These are phyloP conservation scores for Berghia stephanieae DNA, from an alignment of 1,140 invertebrate species.

Conservation along the genomic window DNA sequence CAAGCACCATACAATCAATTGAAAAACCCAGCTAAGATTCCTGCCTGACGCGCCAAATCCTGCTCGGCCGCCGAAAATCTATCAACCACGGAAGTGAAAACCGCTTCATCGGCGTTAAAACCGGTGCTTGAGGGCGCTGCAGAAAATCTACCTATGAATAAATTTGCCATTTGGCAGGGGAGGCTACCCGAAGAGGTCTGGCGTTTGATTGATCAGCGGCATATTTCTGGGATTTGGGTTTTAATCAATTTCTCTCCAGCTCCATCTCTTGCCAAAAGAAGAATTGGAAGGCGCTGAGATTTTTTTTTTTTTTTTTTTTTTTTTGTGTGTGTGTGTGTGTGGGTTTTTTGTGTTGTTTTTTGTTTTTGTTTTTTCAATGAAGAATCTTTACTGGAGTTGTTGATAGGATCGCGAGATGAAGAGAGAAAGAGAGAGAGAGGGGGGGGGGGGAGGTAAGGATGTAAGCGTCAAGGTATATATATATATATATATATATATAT, in stretches of 20 bases:
- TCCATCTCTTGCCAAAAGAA: constrained; percentile 25
- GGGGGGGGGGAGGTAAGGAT: not conserved
- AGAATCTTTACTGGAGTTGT: not conserved
- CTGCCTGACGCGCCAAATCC: too few relatives aligned
- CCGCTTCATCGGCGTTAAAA: too few relatives aligned
- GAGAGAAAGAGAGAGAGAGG: not conserved
- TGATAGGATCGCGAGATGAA: not conserved
- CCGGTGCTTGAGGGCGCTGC: too few relatives aligned
- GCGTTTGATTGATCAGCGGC: constrained; percentile 18
- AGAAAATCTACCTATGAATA: constrained; percentile 32
- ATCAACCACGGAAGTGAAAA: too few relatives aligned
- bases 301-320: too few relatives aligned
- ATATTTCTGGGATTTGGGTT: constrained; percentile 30
- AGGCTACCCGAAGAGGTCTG: not conserved
- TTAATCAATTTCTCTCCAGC: constrained; percentile 24
- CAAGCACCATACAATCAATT: too few relatives aligned
- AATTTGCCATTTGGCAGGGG: constrained; percentile 29
- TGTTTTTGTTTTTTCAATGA: not conserved
- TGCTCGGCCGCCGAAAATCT: too few relatives aligned
- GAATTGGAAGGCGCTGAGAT: too few relatives aligned
- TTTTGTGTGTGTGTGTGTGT: too few relatives aligned
- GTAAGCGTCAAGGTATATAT: too few relatives aligned
- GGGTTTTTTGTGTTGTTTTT: not conserved
- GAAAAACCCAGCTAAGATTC: too few relatives aligned
- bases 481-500: too few relatives aligned